phyloP scores from a whole-genome alignment of 2,888 invertebrate genomes.

The Lasius fuliginosus region DNA sequence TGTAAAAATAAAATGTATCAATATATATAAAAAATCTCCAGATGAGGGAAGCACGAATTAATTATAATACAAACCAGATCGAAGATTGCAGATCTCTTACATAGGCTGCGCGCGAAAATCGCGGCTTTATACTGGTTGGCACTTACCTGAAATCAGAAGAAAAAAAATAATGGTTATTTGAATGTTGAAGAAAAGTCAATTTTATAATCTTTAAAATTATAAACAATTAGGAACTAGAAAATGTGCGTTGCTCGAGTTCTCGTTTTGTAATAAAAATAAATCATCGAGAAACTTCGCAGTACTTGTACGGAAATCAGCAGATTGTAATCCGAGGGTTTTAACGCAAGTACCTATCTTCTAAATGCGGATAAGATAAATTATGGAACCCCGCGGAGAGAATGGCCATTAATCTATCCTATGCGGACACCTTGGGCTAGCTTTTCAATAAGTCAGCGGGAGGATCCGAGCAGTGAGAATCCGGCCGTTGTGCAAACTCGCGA shows the following conservation, averaged over 20 bases:
- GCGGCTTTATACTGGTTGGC: not conserved
- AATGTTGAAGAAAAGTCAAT: not conserved
- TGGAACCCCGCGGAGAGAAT: constrained; percentile 1
- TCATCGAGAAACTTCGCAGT: not conserved
- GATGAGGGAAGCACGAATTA: not conserved
- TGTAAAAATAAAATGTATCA: not conserved
- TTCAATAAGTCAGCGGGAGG: constrained; percentile 45
- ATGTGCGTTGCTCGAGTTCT: not conserved
- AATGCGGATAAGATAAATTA: constrained; percentile 37
- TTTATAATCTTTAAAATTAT: not conserved
- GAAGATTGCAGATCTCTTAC: not conserved
- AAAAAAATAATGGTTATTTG: not conserved
- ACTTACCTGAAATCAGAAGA: constrained; percentile 39
- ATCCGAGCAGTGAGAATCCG: constrained; percentile 42
- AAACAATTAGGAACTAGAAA: not conserved
- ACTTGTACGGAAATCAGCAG: not conserved
- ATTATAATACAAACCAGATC: not conserved
- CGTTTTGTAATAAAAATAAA: not conserved
- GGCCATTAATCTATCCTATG: constrained; percentile 41
- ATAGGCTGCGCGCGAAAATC: not conserved
- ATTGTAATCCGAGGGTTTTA: not conserved
- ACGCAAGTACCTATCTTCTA: not conserved
- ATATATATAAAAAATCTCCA: not conserved
- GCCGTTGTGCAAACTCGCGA: constrained; percentile 45
- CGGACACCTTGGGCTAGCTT: constrained; percentile 20